Conservation (phyloP, 2,888 invertebrate species). For the Rotaria sp. region DNA sequence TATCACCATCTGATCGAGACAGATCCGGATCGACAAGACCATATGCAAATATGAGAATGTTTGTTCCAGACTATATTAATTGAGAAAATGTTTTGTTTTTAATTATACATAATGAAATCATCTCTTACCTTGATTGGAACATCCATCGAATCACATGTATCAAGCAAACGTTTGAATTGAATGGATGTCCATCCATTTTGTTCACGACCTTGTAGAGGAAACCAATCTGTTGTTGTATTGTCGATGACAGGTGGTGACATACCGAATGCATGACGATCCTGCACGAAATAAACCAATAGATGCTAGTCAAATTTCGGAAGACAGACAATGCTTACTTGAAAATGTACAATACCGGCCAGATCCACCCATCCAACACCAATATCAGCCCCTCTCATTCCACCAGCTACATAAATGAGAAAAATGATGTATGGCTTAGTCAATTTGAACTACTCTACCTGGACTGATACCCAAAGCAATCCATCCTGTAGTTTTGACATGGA, state of each 20-base stretch:
- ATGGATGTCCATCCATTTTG: slow-evolving; percentile 37
- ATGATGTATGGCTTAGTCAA: too few species aligned
- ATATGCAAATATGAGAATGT: slow-evolving; percentile 36
- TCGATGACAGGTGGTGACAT: not conserved
- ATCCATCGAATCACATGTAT: slow-evolving; percentile 39
- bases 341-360: too few species aligned
- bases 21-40: slow-evolving; percentile 34
- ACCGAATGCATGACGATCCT: slow-evolving; percentile 35
- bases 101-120: too few species aligned
- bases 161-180: slow-evolving; percentile 39
- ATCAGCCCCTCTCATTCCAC: too few species aligned
- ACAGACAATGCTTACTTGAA: too few species aligned
- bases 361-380: too few species aligned
- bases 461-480: too few species aligned
- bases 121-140: slow-evolving; percentile 24
- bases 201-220: slow-evolving; percentile 32
- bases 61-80: slow-evolving; percentile 25
- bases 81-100: not conserved
- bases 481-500: too few species aligned
- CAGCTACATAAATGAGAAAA: too few species aligned
- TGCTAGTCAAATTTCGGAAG: too few species aligned
- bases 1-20: not conserved
- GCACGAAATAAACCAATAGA: slow-evolving; percentile 37
- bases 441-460: too few species aligned
- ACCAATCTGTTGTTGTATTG: slow-evolving; percentile 36